phyloP scores from a whole-genome alignment of 2,797 vertebrate genomes.

The Philypnodon macrostomus region DNA sequence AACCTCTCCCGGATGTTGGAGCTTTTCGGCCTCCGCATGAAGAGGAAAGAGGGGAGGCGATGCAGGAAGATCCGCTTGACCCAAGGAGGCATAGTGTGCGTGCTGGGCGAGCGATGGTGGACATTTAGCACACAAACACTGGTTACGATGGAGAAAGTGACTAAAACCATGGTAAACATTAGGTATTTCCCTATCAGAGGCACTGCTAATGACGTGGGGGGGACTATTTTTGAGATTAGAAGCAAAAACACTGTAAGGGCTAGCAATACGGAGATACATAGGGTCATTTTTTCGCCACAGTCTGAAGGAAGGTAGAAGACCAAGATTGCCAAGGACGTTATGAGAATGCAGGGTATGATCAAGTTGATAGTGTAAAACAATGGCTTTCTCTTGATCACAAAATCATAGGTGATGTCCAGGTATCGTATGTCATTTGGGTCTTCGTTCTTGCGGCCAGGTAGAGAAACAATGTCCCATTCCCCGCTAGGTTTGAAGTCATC shows the following conservation, averaged over 20 bases:
- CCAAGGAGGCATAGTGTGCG: conserved; percentile 82
- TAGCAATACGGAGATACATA: conserved; percentile 81
- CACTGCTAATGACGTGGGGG: conserved; percentile 81
- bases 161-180: conserved; percentile 83
- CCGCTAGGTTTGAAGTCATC: conserved; percentile 97
- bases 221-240: conserved; percentile 83
- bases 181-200: conserved; percentile 83
- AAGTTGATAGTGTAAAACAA: conserved; percentile 86
- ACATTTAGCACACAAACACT: conserved; percentile 82
- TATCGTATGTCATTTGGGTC: conserved; percentile 90
- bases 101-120: conserved; percentile 81
- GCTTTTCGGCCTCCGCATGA: conserved; percentile 89
- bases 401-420: conserved; percentile 96
- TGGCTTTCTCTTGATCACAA: conserved; percentile 92
- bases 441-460: conserved; percentile 91
- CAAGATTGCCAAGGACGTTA: conserved; percentile 80
- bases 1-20: conserved; percentile 80
- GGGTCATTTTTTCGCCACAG: conserved; percentile 83
- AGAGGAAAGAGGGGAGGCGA: conserved; percentile 89
- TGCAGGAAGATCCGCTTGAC: conserved; percentile 88
- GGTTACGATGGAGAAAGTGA: conserved; percentile 84
- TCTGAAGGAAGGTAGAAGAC: conserved; percentile 84
- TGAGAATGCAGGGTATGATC: conserved; percentile 90
- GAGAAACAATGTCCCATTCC: conserved; percentile 95
- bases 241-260: conserved; percentile 83